Evolutionary conservation across 2,113 vertebrate genomes (phyloP).

Genomic region (Acanthochromis polyacanthus): DNA sequence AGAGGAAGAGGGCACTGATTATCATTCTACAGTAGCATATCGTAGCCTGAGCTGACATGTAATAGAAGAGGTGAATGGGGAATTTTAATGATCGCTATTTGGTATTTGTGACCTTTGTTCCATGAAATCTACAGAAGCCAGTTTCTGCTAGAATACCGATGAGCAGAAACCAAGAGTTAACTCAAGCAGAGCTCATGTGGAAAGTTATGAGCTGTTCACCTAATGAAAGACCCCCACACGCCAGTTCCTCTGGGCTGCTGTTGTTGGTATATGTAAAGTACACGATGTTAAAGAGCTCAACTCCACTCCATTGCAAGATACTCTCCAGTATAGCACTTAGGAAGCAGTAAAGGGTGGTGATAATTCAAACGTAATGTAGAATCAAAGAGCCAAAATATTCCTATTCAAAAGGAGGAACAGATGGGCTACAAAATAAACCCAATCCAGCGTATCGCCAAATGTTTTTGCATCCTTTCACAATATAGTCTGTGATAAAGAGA

Average conservation of each 20-base stretch:
- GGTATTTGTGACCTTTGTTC: no score
- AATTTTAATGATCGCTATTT: no score
- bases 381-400: constrained; percentile 51
- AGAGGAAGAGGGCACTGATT: background rate
- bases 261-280: background rate
- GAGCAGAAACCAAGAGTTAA: background rate
- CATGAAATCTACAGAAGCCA: no score
- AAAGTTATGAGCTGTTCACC: constrained; percentile 40
- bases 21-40: no score
- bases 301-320: constrained; percentile 28
- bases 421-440: constrained; percentile 49
- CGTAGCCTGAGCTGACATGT: no score
- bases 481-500: constrained; percentile 3
- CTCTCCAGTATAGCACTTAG: constrained; percentile 12
- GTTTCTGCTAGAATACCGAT: background rate
- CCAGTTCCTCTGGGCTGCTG: constrained; percentile 7
- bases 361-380: constrained; percentile 48
- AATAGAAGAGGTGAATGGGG: no score
- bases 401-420: constrained; percentile 43
- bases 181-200: background rate
- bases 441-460: background rate
- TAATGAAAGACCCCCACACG: constrained; percentile 19
- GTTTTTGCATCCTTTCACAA: constrained; percentile 22
- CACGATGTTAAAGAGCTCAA: constrained; percentile 27
- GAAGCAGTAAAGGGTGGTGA: constrained; percentile 12